These are phyloP conservation scores for Aptenodytes forsteri DNA, from an alignment of 2,113 vertebrate genomes.

Conservation along the genomic window DNA sequence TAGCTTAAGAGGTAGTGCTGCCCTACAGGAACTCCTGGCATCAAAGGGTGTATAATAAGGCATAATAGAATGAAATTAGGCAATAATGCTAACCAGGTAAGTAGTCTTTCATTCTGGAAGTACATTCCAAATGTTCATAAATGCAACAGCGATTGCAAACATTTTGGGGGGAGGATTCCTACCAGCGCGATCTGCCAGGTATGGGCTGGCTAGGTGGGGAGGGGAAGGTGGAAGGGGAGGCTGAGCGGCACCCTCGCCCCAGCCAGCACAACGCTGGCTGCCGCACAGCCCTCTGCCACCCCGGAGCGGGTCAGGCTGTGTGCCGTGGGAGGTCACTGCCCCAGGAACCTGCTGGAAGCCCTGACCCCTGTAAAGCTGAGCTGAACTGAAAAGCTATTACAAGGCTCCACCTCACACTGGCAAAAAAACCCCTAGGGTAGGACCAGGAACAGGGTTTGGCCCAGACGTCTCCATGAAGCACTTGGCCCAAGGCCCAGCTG, in stretches of 20 bases:
- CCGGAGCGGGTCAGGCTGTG: accelerated
- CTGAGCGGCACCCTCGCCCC: neutral
- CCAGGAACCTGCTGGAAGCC: neutral
- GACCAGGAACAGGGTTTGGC: neutral
- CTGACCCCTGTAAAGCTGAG: neutral
- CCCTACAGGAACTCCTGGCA: neutral
- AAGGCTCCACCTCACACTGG: neutral
- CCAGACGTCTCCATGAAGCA: neutral
- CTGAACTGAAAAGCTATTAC: accelerated
- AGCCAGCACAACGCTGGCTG: neutral
- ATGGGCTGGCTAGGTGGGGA: accelerated
- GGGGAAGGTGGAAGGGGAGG: too few relatives aligned
- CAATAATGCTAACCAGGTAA: neutral
- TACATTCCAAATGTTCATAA: neutral
- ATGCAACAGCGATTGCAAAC: neutral
- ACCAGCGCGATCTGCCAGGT: accelerated
- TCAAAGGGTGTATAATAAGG: neutral
- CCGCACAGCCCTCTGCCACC: accelerated
- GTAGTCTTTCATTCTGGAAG: neutral
- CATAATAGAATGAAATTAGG: neutral
- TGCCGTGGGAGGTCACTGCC: accelerated
- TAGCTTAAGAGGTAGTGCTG: neutral
- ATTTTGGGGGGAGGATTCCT: neutral
- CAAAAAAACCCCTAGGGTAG: neutral
- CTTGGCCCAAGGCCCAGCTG: neutral